These are phyloP conservation scores for Leptobrachium ailaonicum DNA, from an alignment of 2,113 vertebrate genomes.

Conservation along the genomic window DNA sequence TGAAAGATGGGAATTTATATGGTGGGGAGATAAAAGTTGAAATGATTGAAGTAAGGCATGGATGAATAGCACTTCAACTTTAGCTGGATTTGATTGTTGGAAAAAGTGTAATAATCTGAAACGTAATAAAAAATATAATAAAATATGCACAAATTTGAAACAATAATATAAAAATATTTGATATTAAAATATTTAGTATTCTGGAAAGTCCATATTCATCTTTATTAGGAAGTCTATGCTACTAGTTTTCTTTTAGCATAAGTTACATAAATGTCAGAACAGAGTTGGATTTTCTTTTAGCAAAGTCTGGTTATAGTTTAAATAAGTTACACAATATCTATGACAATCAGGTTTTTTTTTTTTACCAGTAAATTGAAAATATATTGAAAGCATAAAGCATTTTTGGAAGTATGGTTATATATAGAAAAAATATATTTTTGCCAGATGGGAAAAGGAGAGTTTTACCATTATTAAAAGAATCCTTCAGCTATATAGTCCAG, in stretches of 20 bases:
- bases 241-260: background rate
- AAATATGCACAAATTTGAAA: too few species aligned
- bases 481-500: slow-evolving; percentile 8
- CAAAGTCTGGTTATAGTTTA: slow-evolving; percentile 59
- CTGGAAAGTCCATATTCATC: background rate
- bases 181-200: background rate
- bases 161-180: slow-evolving; percentile 17
- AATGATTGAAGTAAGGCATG: too few species aligned
- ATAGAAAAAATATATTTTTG: slow-evolving; percentile 34
- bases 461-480: slow-evolving; percentile 30
- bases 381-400: slow-evolving; percentile 64
- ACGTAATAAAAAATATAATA: background rate
- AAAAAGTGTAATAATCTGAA: too few species aligned
- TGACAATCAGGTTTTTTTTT: slow-evolving; percentile 51
- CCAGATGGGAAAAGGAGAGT: slow-evolving; percentile 35
- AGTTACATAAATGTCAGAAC: slow-evolving; percentile 20
- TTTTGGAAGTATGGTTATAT: slow-evolving; percentile 54
- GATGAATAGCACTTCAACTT: too few species aligned
- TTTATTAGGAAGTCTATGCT: background rate
- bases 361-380: slow-evolving; percentile 56
- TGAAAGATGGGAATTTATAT: too few species aligned
- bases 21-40: too few species aligned
- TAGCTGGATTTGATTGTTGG: too few species aligned
- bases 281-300: slow-evolving; percentile 54
- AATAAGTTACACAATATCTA: slow-evolving; percentile 54